Evolutionary conservation across 2,113 vertebrate genomes (phyloP).

Genomic region (Aphelocoma coerulescens): DNA sequence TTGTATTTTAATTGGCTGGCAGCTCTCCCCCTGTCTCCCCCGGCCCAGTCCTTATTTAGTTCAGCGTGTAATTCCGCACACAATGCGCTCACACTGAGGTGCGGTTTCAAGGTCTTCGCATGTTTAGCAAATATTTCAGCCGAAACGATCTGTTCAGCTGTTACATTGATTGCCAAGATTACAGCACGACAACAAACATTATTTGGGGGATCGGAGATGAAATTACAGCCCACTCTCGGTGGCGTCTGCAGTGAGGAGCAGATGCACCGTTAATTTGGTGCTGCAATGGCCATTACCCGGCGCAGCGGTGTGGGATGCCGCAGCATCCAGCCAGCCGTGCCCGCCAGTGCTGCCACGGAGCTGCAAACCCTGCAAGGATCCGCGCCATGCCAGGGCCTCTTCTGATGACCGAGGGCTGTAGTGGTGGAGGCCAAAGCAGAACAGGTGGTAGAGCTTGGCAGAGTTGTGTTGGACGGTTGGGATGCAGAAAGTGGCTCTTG

Average conservation of each 20-base stretch:
- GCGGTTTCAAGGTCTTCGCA: conserved; percentile 73
- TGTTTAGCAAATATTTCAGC: conserved; percentile 81
- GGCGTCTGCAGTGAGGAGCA: conserved; percentile 65
- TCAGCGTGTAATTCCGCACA: conserved; percentile 24
- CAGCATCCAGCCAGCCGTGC: not conserved
- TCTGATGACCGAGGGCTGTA: not conserved
- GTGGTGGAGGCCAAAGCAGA: not conserved
- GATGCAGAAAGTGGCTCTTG: not conserved
- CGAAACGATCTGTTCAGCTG: conserved; percentile 75
- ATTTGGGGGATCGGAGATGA: conserved; percentile 65
- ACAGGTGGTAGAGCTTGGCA: not conserved
- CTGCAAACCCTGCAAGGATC: not conserved
- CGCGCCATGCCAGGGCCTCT: not conserved
- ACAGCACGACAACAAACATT: conserved; percentile 72
- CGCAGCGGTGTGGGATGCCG: not conserved
- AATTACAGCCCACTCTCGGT: conserved; percentile 66
- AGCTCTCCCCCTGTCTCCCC: not conserved
- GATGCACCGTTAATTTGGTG: conserved; percentile 66
- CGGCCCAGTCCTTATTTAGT: conserved; percentile 23
- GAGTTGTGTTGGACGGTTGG: not conserved
- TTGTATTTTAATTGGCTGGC: conserved; percentile 47
- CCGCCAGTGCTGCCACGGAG: not conserved
- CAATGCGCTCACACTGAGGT: conserved; percentile 63
- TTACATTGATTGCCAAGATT: conserved; percentile 76
- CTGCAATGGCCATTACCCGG: conserved; percentile 34